Conservation (phyloP, 2,797 vertebrate genomes). For the Peromyscus aztecus region DNA sequence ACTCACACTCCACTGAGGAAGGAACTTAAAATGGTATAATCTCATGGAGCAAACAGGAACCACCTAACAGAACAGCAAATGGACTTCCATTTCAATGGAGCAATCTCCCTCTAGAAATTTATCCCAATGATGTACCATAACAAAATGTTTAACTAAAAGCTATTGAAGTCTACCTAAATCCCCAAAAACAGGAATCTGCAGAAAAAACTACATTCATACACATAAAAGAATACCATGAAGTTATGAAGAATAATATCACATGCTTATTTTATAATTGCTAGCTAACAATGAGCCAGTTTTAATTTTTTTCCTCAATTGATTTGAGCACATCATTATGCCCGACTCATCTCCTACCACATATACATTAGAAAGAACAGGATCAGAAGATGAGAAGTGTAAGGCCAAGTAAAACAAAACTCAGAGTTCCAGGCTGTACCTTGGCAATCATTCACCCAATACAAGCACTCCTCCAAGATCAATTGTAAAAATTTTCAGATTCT, state of each 20-base stretch:
- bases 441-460: neutral
- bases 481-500: slow-evolving; percentile 52
- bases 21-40: neutral
- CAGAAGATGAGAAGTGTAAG: neutral
- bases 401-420: slow-evolving; percentile 39
- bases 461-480: neutral
- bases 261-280: slow-evolving; percentile 23
- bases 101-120: slow-evolving; percentile 12
- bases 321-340: slow-evolving; percentile 6
- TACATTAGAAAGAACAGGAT: neutral
- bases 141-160: neutral
- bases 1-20: neutral
- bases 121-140: neutral
- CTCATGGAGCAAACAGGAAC: neutral
- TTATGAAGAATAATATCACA: slow-evolving; percentile 30
- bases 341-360: neutral
- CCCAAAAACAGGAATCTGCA: neutral
- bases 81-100: neutral
- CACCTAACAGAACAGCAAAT: neutral
- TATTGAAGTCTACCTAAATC: neutral
- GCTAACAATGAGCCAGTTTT: slow-evolving; percentile 6
- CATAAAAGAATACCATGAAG: neutral
- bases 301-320: neutral
- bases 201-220: slow-evolving; percentile 5
- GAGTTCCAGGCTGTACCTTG: neutral